Base-by-base conservation (phyloP, 2,888 invertebrate species). In the Cremastinae sp. region DNA sequence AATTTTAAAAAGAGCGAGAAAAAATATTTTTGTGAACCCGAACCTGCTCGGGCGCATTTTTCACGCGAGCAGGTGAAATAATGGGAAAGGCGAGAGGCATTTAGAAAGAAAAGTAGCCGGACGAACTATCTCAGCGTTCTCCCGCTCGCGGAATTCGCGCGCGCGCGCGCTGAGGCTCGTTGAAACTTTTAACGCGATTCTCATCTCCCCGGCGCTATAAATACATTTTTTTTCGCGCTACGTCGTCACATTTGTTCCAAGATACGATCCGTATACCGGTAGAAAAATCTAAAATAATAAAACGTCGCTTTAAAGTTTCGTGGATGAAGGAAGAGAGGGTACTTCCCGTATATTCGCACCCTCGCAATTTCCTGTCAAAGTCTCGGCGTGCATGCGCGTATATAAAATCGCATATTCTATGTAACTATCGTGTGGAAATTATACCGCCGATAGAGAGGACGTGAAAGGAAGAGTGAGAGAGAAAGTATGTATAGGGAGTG, bases 401-500 rank as follows among this genome's bases (percentile, higher is more conserved):
- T 61, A 59, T 54, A 20, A 45, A 49, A 45, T 61, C 12, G 38
- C 20, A 49, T 36, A 20, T 34, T 18, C 22, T 66, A 54, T 66
- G 54, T 14, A 22, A 38, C 38, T 38, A 54, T 66, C 4, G 47
- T 56, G 38, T 68, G 20, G 3, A 36, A 16, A 49, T 74, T 58
- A 64, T 54, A 53, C n/a, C 53, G 61, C 20, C 38, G 2, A 41
- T n/a, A 5, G 14, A 9, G 5, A 14, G 36, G 18, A n/a, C n/a
- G 18, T 49, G 49, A 28, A 56, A 73, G 53, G 56, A 49, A 68
- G 66, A 73, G 14, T 36, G 38, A 53, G 34, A 47, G 18, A 28
- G 59, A 51, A 54, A 58, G 20, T 38, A 66, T 54, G 66, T 66
- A 76, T 79, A 72, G 75, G 66, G 78, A 61, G n/a, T n/a, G n/a